A percentile compares a stretch with the other conserved stretches of the same genome.
These are phyloP conservation scores for Drosophila oshimai DNA, from an alignment of 1,140 invertebrate species.

Conservation along the genomic window DNA sequence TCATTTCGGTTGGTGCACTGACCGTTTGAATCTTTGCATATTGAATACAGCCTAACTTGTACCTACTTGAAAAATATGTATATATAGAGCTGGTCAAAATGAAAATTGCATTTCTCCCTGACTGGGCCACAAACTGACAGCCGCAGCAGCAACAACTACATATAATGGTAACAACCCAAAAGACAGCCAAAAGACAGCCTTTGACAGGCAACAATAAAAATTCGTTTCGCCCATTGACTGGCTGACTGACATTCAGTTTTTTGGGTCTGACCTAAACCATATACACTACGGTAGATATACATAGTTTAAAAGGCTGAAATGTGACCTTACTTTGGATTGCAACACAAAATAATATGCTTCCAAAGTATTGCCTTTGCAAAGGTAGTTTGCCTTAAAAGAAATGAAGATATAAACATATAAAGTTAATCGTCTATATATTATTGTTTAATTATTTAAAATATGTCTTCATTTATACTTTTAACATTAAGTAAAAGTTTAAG, in stretches of 20 bases:
- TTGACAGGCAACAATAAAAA: conserved; percentile 48
- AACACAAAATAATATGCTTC: too few species aligned
- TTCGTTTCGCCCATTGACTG: conserved; percentile 45
- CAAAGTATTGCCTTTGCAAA: too few species aligned
- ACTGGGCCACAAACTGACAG: conserved; percentile 43
- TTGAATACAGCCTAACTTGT: conserved; percentile 16
- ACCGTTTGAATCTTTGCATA: conserved; percentile 17
- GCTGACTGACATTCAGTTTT: conserved; percentile 37
- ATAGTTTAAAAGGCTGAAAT: neutral
- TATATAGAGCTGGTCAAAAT: conserved; percentile 11
- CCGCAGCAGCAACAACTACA: conserved; percentile 24
- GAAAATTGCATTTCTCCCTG: conserved; percentile 49
- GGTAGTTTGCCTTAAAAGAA: too few species aligned
- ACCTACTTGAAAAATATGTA: conserved; percentile 24
- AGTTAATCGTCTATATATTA: too few species aligned
- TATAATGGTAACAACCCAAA: neutral
- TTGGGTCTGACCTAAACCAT: neutral
- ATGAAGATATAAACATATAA: too few species aligned
- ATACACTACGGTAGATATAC: neutral
- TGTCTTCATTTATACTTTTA: too few species aligned
- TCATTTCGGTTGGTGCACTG: conserved; percentile 14
- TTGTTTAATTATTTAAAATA: too few species aligned
- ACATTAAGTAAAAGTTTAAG: too few species aligned
- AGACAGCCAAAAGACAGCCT: conserved; percentile 37
- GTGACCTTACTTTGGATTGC: neutral